phyloP scores from a whole-genome alignment of 2,113 vertebrate species.

The Charadrius vociferus region DNA sequence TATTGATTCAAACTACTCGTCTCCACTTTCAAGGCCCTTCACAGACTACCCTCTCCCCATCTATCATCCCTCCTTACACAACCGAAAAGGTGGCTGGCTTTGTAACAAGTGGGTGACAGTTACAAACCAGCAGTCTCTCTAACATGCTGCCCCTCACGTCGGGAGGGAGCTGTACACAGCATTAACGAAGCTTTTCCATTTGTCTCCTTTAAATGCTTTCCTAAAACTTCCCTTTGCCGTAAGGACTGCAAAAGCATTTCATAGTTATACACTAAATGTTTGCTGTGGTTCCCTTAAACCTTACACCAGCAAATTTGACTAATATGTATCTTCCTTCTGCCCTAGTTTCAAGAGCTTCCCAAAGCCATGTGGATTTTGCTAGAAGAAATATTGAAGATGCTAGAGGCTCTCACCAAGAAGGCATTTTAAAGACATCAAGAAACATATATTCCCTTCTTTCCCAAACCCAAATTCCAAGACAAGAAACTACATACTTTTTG shows the following conservation, averaged over 20 bases:
- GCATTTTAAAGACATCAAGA: neutral
- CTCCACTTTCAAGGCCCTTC: constrained; percentile 57
- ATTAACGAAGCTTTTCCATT: neutral
- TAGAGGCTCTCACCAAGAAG: neutral
- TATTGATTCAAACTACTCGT: constrained; percentile 61
- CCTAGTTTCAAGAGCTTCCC: constrained; percentile 25
- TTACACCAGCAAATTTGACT: neutral
- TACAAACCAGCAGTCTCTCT: constrained; percentile 6
- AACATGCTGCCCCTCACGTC: neutral
- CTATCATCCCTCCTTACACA: constrained; percentile 51
- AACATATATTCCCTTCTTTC: neutral
- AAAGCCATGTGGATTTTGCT: neutral
- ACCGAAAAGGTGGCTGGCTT: constrained; percentile 27
- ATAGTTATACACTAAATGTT: neutral
- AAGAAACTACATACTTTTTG: neutral
- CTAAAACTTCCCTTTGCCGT: neutral
- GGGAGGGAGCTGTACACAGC: neutral
- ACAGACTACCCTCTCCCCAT: constrained; percentile 45
- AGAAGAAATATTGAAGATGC: neutral
- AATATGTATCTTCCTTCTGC: neutral
- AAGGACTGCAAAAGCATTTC: neutral
- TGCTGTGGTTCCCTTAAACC: neutral
- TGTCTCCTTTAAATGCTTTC: neutral
- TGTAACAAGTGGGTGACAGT: constrained; percentile 2
- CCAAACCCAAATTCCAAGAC: neutral